Evolutionary conservation across 1,140 invertebrate genomes (phyloP).

Genomic region (Cylas formicarius): DNA sequence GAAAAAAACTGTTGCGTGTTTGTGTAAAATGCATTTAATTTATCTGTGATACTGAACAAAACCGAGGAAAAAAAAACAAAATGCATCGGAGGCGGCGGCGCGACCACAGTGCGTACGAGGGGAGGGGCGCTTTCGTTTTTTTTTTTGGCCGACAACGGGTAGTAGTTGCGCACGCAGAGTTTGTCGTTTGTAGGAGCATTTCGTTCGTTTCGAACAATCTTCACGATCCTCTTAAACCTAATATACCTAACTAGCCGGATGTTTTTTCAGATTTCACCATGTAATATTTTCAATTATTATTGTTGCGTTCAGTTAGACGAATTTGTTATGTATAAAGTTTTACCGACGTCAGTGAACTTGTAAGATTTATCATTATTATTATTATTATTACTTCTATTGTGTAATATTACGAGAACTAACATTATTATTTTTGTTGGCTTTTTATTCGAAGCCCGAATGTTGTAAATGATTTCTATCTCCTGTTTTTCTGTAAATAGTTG

Average conservation of each 20-base stretch:
- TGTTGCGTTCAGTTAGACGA: slow-evolving; percentile 31
- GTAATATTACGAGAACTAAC: slow-evolving; percentile 30
- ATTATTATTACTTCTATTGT: slow-evolving; percentile 18
- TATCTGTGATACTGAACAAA: slow-evolving; percentile 55
- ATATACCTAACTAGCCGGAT: too few relatives aligned
- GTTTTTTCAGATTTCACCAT: slow-evolving; percentile 25
- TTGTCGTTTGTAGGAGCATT: too few relatives aligned
- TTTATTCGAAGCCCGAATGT: slow-evolving; percentile 26
- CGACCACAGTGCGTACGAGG: slow-evolving; percentile 7
- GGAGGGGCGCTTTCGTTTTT: slow-evolving; percentile 1
- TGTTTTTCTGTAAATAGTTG: slow-evolving; percentile 41
- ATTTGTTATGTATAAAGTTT: slow-evolving; percentile 41
- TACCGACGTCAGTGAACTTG: slow-evolving; percentile 43
- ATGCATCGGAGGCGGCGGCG: slow-evolving; percentile 18
- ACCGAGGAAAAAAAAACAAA: slow-evolving; percentile 14
- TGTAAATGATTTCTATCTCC: slow-evolving; percentile 39
- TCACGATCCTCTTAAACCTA: too few relatives aligned
- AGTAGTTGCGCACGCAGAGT: not conserved
- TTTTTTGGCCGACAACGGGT: slow-evolving; percentile 1
- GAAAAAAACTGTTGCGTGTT: slow-evolving; percentile 36
- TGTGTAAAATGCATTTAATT: slow-evolving; percentile 51
- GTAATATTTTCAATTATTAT: slow-evolving; percentile 30
- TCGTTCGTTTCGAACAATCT: too few relatives aligned
- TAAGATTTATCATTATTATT: slow-evolving; percentile 31
- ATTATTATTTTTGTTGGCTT: slow-evolving; percentile 37